Evolutionary conservation across 2,797 vertebrate species (phyloP).

Genomic region (Argentina silus): DNA sequence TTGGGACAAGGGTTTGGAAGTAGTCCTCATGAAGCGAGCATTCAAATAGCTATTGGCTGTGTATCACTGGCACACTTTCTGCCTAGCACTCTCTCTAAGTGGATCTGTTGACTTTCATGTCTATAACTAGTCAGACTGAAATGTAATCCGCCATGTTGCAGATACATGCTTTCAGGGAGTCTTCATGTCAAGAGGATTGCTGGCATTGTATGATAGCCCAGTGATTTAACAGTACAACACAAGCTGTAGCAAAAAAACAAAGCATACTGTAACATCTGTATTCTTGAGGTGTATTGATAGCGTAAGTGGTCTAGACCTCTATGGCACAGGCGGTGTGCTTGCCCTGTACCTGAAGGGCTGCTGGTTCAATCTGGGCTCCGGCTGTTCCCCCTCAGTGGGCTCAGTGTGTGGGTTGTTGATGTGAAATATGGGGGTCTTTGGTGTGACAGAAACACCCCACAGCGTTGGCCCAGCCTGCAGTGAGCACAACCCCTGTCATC

Average conservation of each 20-base stretch:
- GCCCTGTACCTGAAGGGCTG: conserved; percentile 12
- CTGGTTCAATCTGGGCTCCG: conserved; percentile 41
- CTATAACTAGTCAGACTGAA: too few species aligned
- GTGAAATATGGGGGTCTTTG: conserved; percentile 36
- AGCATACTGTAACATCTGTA: too few species aligned
- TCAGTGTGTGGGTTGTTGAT: conserved; percentile 24
- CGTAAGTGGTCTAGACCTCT: too few species aligned
- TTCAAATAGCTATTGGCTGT: conserved; percentile 38
- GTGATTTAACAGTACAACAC: too few species aligned
- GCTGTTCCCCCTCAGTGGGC: conserved; percentile 15
- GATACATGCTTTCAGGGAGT: not conserved
- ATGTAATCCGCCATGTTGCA: not conserved
- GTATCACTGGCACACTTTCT: conserved; percentile 20
- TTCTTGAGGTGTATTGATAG: too few species aligned
- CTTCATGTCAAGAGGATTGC: not conserved
- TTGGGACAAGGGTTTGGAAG: conserved; percentile 38
- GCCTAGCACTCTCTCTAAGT: not conserved
- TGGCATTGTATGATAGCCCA: too few species aligned
- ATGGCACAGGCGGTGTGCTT: too few species aligned
- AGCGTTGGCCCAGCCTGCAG: conserved; percentile 31
- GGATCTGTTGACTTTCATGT: too few species aligned
- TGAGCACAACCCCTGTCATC: conserved; percentile 41
- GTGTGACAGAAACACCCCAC: conserved; percentile 34
- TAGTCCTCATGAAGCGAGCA: conserved; percentile 37
- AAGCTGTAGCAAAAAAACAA: too few species aligned